phyloP scores from a whole-genome alignment of 37 sponge, comb jelly and placozoan species.

The Bolinopsis microptera region DNA sequence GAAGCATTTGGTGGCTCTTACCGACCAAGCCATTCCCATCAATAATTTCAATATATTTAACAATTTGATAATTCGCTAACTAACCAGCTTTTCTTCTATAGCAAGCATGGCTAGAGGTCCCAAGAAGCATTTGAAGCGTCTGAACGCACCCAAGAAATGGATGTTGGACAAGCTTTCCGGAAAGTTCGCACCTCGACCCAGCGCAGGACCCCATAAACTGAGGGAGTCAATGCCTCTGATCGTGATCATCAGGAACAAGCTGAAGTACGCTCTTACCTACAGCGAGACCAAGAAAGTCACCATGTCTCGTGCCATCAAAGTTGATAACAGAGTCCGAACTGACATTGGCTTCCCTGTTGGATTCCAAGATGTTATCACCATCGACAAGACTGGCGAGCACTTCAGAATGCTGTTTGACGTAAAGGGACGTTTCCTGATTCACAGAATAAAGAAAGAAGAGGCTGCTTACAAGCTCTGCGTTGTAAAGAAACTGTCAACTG shows the following conservation, averaged over 20 bases:
- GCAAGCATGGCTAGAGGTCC: constrained; percentile 85
- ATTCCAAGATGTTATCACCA: constrained; percentile 93
- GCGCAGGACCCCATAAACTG: constrained; percentile 94
- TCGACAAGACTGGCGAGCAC: constrained; percentile 93
- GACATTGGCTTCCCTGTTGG: constrained; percentile 92
- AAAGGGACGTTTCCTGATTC: constrained; percentile 95
- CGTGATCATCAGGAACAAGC: constrained; percentile 88
- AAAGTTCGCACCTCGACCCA: constrained; percentile 92
- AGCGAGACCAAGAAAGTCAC: constrained; percentile 94
- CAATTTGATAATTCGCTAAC: no score
- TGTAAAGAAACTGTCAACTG: constrained; percentile 77
- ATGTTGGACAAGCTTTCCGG: constrained; percentile 98
- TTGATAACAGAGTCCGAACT: constrained; percentile 95
- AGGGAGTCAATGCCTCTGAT: constrained; percentile 94
- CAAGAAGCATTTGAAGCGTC: constrained; percentile 97
- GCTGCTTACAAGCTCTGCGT: constrained; percentile 91
- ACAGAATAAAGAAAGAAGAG: constrained; percentile 91
- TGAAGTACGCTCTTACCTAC: constrained; percentile 96
- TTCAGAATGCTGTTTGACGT: constrained; percentile 95
- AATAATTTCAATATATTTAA: no score
- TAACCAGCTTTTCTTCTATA: no score
- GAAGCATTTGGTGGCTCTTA: no score
- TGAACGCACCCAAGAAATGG: constrained; percentile 97
- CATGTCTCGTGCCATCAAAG: constrained; percentile 87
- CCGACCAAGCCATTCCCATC: no score